Evolutionary conservation across 1,140 invertebrate species (phyloP).

Genomic region (Heliconius melpomene): DNA sequence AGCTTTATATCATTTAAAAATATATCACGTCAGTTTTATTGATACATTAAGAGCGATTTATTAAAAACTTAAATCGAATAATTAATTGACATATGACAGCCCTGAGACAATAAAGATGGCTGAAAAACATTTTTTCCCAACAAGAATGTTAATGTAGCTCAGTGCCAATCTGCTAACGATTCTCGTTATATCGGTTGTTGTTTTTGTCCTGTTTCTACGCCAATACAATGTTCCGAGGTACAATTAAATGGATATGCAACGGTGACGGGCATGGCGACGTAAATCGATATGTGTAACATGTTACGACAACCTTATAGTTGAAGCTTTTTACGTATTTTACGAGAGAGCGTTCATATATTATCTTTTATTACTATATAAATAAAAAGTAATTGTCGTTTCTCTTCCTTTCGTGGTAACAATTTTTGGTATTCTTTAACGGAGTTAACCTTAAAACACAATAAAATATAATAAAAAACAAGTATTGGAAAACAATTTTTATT

Average conservation of each 20-base stretch:
- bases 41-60: background rate
- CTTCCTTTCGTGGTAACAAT: background rate
- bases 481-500: background rate
- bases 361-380: background rate
- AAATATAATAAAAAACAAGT: background rate
- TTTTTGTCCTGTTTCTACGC: slow-evolving; percentile 39
- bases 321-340: background rate
- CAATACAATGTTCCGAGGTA: slow-evolving; percentile 20
- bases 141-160: slow-evolving; percentile 58
- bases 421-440: background rate
- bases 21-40: background rate
- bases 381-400: background rate
- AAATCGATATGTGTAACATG: slow-evolving; percentile 15
- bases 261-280: slow-evolving; percentile 25
- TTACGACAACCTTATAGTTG: background rate
- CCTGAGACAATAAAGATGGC: slow-evolving; percentile 36
- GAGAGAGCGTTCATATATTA: background rate
- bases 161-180: slow-evolving; percentile 60
- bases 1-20: background rate
- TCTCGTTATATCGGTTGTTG: slow-evolving; percentile 46
- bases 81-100: slow-evolving; percentile 28
- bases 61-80: slow-evolving; percentile 1
- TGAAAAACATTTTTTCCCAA: slow-evolving; percentile 47
- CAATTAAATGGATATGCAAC: slow-evolving; percentile 31
- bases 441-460: background rate